phyloP scores from a whole-genome alignment of 2,797 vertebrate genomes.

The Cheracebus regulus region DNA sequence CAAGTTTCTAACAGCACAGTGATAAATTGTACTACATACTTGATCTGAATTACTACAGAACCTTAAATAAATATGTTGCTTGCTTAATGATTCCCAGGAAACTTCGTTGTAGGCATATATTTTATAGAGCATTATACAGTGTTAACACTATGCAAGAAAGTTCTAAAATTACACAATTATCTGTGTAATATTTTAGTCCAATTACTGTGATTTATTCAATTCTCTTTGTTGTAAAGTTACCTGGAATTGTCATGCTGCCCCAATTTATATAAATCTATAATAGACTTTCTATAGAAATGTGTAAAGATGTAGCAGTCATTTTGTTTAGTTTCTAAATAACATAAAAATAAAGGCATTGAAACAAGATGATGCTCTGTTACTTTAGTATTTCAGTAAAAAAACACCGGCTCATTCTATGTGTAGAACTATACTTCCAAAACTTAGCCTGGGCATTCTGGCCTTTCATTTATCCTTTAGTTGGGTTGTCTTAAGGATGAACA shows the following conservation, averaged over 20 bases:
- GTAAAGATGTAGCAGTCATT: slow-evolving; percentile 7
- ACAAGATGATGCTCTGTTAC: not conserved
- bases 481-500: not conserved
- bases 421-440: not conserved
- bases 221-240: slow-evolving; percentile 5
- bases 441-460: not conserved
- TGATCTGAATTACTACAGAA: not conserved
- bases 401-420: not conserved
- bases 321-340: slow-evolving; percentile 9
- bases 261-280: not conserved
- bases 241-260: slow-evolving; percentile 42
- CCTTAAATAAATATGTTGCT: not conserved
- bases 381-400: not conserved
- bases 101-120: not conserved
- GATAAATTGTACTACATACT: not conserved
- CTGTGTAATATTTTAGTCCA: slow-evolving; percentile 37
- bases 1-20: not conserved
- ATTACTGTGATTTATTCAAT: slow-evolving; percentile 4
- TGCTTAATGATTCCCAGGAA: slow-evolving; percentile 18
- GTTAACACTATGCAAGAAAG: slow-evolving; percentile 62
- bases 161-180: slow-evolving; percentile 24
- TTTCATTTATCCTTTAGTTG: not conserved
- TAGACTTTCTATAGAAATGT: not conserved
- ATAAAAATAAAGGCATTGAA: slow-evolving; percentile 59
- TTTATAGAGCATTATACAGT: not conserved